phyloP scores from a whole-genome alignment of 2,797 vertebrate species.

The Heteromormyrus szaboi region DNA sequence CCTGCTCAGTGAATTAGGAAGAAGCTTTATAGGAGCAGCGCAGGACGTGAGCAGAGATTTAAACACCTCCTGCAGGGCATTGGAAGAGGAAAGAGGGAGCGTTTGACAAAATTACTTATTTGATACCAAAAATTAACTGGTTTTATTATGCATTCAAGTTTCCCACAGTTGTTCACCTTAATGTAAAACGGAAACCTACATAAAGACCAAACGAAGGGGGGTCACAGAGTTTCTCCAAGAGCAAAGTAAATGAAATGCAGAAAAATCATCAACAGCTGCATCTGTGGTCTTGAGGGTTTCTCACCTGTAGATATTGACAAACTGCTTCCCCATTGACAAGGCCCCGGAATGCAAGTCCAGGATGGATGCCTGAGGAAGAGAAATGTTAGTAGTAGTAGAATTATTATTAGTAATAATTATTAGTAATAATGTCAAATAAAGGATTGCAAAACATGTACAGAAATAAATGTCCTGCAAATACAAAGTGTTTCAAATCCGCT shows the following conservation, averaged over 20 bases:
- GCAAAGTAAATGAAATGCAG: background rate
- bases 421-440: background rate
- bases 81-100: background rate
- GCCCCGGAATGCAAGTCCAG: constrained; percentile 92
- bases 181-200: constrained; percentile 20
- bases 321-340: constrained; percentile 87
- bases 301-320: constrained; percentile 94
- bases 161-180: constrained; percentile 21
- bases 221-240: background rate
- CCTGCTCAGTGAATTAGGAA: background rate
- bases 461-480: background rate
- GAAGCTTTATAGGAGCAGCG: background rate
- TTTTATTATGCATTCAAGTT: background rate
- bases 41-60: background rate
- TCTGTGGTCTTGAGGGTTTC: constrained; percentile 13
- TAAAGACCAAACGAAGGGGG: background rate
- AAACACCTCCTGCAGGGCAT: background rate
- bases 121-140: background rate
- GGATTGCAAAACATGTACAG: background rate
- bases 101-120: background rate
- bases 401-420: background rate
- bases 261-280: background rate
- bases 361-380: constrained; percentile 77
- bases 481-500: background rate
- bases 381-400: constrained; percentile 21